Evolutionary conservation across 1,140 invertebrate species (phyloP), one percentile per base, ranked within the genome.

Genomic region (Steinernema khuongi): DNA sequence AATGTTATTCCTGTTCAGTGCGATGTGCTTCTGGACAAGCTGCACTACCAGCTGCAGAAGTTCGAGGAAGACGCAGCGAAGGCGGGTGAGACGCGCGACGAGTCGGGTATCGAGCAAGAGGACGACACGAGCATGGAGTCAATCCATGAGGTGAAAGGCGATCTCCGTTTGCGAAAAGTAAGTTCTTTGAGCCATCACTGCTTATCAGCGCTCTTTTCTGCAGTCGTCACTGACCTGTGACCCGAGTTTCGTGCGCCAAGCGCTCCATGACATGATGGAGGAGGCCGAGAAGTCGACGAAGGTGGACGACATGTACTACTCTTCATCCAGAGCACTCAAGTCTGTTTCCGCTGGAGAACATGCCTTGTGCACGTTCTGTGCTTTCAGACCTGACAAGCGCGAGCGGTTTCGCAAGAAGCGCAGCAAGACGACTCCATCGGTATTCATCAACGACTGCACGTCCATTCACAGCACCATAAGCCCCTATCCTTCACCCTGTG

Each of bases 1-100:
- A 11, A 41, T 41, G 36, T 60, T 26, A 60, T 60, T 11, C 50
- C 43, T 36, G 80, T 81, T 44, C 80, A 86, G 86, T 93, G 91
- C 85, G 89, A 90, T 73, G 87, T 91, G 44, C 86, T 94, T 68
- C 90, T 91, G 76, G 89, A 92, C 74, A 93, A 94, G 85, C 87
- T 93, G 50, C 90, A 91, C 78, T 88, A 90, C 80, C 86, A 94
- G 31, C 87, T 93, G 50, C 88, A 90, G 76, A 90, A 91, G 0
- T 86, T 94, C 43, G 89, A 90, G 67, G 89, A 90, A 80, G 91
- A 92, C 78, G 88, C 36, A 22, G 67, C 66, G 22, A 18, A 50
- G 43, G 36, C 82, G 80, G 86, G 85, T 2, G 81, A 85, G 79
- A 73, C 29, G 50, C 70, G 68, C 36, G 71, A 17, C 28, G 86